Evolutionary conservation across 2,888 invertebrate genomes (phyloP).

Genomic region (Temnothorax ravouxi): DNA sequence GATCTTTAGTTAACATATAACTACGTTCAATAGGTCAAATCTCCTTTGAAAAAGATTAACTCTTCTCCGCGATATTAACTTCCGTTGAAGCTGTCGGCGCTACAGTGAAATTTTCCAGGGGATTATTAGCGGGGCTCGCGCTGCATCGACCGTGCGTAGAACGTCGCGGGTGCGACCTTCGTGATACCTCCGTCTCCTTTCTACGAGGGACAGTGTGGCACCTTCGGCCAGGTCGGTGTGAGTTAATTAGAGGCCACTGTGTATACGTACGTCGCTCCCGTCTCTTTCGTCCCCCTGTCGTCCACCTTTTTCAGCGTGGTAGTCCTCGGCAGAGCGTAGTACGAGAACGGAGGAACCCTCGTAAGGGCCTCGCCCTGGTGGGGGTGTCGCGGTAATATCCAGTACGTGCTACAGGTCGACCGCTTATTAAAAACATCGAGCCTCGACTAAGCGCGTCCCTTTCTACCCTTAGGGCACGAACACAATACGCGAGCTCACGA

Average conservation of each 20-base stretch:
- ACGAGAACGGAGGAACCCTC: slow-evolving; percentile 67
- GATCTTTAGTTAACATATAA: slow-evolving; percentile 21
- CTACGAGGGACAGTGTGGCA: slow-evolving; percentile 60
- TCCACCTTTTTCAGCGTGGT: slow-evolving; percentile 48
- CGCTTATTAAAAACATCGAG: slow-evolving; percentile 85
- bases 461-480: slow-evolving; percentile 67
- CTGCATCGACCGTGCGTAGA: slow-evolving; percentile 63
- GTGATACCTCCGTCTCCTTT: slow-evolving; percentile 62
- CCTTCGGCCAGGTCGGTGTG: slow-evolving; percentile 69
- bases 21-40: background rate
- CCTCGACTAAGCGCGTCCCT: slow-evolving; percentile 71
- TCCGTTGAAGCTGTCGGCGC: slow-evolving; percentile 66
- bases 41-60: background rate
- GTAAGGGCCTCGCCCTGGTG: slow-evolving; percentile 67
- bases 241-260: slow-evolving; percentile 81
- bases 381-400: slow-evolving; percentile 82
- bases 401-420: slow-evolving; percentile 82
- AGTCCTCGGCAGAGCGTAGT: slow-evolving; percentile 28
- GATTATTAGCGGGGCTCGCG: slow-evolving; percentile 69
- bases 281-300: slow-evolving; percentile 29
- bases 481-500: slow-evolving; percentile 46
- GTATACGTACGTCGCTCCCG: slow-evolving; percentile 65
- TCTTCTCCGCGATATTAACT: slow-evolving; percentile 50
- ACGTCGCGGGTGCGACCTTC: slow-evolving; percentile 56
- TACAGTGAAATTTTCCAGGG: slow-evolving; percentile 75